Base-by-base conservation (phyloP, 2,797 vertebrate species). In the Cirrhinus mrigala region DNA sequence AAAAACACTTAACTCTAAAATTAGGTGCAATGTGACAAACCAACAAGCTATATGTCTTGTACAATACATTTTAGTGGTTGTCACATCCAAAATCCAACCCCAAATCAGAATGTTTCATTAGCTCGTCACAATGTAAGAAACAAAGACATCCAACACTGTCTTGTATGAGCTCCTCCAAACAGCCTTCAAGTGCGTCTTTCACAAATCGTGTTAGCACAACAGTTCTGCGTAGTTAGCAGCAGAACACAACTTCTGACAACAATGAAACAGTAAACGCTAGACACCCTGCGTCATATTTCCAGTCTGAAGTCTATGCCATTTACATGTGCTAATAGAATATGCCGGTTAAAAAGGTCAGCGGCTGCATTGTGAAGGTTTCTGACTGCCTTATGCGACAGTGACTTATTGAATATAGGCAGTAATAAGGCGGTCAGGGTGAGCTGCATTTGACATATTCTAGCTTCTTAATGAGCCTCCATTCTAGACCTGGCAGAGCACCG, bases 381-480 rank as follows among this genome's bases (percentile, higher is more conserved):
- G 71, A 85, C 75, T 87, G 86, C 78, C 14, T 48, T 76, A 52
- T 56, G 79, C 56, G 82, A 48, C 48, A 69, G 70, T 80, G 85
- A 84, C 70, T 85, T 77, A 83, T 80, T 68, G 70, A 85, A 83
- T 77, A 82, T 78, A 62, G 79, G 70, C 50, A 18, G 60, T 82
- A 89, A 89, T 82, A 86, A 89, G 88, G 69, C 27, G 54, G 79
- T 85, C 74, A 68, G 79, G 46, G 79, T 73, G 68, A 85, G 78
- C 52, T 62, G 84, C 79, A 83, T 85, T 62, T 86, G 88, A 89
- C 87, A 88, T 78, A 86, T 82, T 76, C 66, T 11, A 70, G 85
- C 85, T 82, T 18, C 40, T 86, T 88, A 87, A 87, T 88, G 79
- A 88, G 87, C 79, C 68, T 58, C 79, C 76, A 18, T 78, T 46